A percentile compares a stretch with the other conserved stretches of the same genome.
Evolutionary conservation across 2,888 invertebrate species (phyloP).

Genomic region (Crioceris asparagi): DNA sequence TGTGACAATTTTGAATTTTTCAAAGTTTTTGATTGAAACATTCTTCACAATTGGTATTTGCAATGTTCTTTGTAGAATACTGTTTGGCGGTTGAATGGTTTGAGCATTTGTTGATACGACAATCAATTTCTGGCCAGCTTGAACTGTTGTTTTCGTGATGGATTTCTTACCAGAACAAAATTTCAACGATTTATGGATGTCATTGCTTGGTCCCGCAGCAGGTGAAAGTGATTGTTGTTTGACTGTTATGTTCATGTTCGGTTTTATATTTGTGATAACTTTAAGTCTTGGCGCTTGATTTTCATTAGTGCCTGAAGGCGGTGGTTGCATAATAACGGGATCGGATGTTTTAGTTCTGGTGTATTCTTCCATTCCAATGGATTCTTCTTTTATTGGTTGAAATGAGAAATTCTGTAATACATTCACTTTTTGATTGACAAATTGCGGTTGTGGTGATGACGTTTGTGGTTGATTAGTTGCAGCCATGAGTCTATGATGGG

Average conservation of each 20-base stretch:
- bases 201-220: conserved; percentile 21
- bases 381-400: conserved; percentile 20
- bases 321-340: conserved; percentile 5
- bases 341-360: conserved; percentile 2
- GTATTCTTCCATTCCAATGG: conserved; percentile 6
- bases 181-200: conserved; percentile 17
- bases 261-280: conserved; percentile 20
- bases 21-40: conserved; percentile 35
- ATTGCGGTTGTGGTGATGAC: conserved; percentile 8
- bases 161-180: neutral
- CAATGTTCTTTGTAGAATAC: conserved; percentile 35
- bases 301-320: conserved; percentile 25
- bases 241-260: conserved; percentile 24
- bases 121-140: conserved; percentile 34
- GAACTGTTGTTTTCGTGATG: conserved; percentile 22
- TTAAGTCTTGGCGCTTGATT: conserved; percentile 27
- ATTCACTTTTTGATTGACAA: conserved; percentile 29
- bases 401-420: conserved; percentile 32
- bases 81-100: conserved; percentile 31
- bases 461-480: conserved; percentile 6
- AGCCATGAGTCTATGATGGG: conserved; percentile 12
- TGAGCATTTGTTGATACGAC: conserved; percentile 37
- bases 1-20: conserved; percentile 37
- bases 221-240: conserved; percentile 20
- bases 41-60: conserved; percentile 36